phyloP scores from a whole-genome alignment of 2,888 invertebrate genomes.

The Plagodis pulveraria region DNA sequence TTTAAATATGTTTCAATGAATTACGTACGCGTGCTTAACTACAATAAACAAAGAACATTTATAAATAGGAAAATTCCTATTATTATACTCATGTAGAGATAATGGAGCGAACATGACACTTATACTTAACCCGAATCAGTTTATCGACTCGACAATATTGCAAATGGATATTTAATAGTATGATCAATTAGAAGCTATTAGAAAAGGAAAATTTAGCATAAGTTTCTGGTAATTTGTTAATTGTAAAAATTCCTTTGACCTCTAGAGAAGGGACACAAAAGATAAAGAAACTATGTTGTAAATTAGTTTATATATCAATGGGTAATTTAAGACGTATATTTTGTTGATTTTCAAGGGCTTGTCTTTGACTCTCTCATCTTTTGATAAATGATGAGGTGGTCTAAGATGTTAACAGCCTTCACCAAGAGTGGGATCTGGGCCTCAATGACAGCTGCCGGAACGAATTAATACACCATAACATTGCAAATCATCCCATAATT shows the following conservation, averaged over 20 bases:
- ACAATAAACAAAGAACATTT: slow-evolving; percentile 56
- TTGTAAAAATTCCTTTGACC: slow-evolving; percentile 61
- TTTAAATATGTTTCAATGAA: slow-evolving; percentile 52
- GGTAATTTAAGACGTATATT: neutral
- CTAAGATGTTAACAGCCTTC: too few species aligned
- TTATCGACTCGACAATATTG: slow-evolving; percentile 62
- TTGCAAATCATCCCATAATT: too few species aligned
- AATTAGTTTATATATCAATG: neutral
- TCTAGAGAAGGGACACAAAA: slow-evolving; percentile 11
- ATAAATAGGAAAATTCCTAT: slow-evolving; percentile 81
- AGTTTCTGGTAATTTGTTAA: slow-evolving; percentile 45
- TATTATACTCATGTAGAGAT: slow-evolving; percentile 58
- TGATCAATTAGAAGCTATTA: slow-evolving; percentile 60
- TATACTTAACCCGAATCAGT: slow-evolving; percentile 67
- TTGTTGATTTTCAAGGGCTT: too few species aligned
- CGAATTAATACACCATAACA: too few species aligned
- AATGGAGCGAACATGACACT: slow-evolving; percentile 55
- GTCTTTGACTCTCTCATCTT: too few species aligned
- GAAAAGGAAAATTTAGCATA: slow-evolving; percentile 77
- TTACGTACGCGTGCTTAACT: slow-evolving; percentile 55
- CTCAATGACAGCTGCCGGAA: too few species aligned
- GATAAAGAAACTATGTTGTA: neutral
- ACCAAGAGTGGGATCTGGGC: too few species aligned
- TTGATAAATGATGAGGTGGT: too few species aligned
- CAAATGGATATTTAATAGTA: slow-evolving; percentile 72